phyloP scores from a whole-genome alignment of 2,113 vertebrate species.

The Phrynosoma platyrhinos region DNA sequence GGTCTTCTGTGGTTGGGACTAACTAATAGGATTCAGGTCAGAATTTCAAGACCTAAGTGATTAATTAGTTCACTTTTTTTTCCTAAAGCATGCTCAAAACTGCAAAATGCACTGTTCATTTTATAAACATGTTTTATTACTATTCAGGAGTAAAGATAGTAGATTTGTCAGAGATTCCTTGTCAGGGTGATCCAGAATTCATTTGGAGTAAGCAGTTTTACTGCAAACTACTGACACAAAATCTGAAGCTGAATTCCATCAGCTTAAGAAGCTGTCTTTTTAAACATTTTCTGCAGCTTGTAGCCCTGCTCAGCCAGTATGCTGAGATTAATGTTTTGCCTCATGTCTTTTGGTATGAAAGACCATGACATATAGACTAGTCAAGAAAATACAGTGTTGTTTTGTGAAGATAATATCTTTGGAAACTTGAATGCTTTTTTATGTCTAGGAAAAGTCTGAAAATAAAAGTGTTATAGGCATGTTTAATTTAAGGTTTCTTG shows the following conservation, averaged over 20 bases:
- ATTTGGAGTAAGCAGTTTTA: not conserved
- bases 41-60: not conserved
- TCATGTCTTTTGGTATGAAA: conserved; percentile 44
- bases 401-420: conserved; percentile 44
- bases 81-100: not conserved
- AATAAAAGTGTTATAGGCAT: conserved; percentile 44
- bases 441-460: conserved; percentile 28
- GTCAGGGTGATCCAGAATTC: not conserved
- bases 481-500: conserved; percentile 22
- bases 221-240: not conserved
- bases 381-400: conserved; percentile 59
- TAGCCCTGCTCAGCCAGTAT: conserved; percentile 35
- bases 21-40: not conserved
- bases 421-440: conserved; percentile 40
- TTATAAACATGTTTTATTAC: not conserved
- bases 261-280: conserved; percentile 37
- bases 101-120: not conserved
- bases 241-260: conserved; percentile 32
- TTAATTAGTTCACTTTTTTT: too few species aligned
- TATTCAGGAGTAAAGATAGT: not conserved
- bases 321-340: conserved; percentile 51
- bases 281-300: conserved; percentile 19
- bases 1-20: too few species aligned
- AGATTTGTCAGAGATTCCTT: not conserved
- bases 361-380: not conserved